Evolutionary conservation across 92 coral and sea anemone species (phyloP), one percentile per base, ranked within the genome.

Genomic region (Desmophyllum pertusum): DNA sequence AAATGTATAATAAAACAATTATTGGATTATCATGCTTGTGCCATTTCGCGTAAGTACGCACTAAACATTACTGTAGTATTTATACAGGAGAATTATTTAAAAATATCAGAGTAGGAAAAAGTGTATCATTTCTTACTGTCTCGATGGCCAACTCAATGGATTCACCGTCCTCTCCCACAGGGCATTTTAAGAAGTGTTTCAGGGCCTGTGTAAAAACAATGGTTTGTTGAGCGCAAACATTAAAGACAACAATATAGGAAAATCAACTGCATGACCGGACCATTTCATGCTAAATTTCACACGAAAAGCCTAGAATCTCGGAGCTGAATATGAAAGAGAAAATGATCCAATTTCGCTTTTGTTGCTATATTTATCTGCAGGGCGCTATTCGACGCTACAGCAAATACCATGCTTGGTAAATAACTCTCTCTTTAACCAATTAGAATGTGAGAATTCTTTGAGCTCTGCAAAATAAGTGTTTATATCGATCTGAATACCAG

Each of bases 71-170:
- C 8, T 1, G 13, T 45, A 45, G 7, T 45, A 15, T 45, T 45
- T n/a, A n/a, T n/a, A n/a, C n/a, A 45, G 14, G 51, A 45, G 21
- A 21, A 48, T 48, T 48, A 48, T 48, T 48, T 21, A 48, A 48
- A 15, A 10, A 48, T 21, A 48, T n/a, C n/a, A n/a, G n/a, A n/a
- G n/a, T n/a, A n/a, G n/a, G n/a, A 48, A 48, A 6, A 57, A 57
- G 65, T 7, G 10, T 3, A 38, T 55, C 42, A 70, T 23, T 45
- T 67, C 95, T 78, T 89, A 97, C 99, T 50, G 99, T 92, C 37
- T 94, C 98, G 38, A 97, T 97, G 65, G 99, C 98, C 75, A 97
- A 80, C 89, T 97, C 99, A 45, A 97, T 91, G 40, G 98, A 95
- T 81, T 92, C 98, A 39, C 99, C 94, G 63, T 97, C 99, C 51